Conservation (phyloP, 2,888 invertebrate species). For the Hypselothyrea guttata region DNA sequence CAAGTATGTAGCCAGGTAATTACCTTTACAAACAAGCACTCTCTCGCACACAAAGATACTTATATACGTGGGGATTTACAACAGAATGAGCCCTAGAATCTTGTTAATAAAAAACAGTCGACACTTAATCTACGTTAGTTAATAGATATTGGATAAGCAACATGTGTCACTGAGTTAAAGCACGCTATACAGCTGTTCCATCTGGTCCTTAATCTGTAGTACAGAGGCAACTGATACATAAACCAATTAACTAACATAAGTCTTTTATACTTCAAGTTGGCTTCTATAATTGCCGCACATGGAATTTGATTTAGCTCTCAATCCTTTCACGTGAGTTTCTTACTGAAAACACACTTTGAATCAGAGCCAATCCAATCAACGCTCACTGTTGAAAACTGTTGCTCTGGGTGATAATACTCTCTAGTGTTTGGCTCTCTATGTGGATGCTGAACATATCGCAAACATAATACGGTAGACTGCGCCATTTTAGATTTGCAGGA, state of each 20-base stretch:
- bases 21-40: conserved; percentile 53
- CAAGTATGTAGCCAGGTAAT: conserved; percentile 48
- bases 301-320: neutral
- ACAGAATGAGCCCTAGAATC: no score
- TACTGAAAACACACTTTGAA: conserved; percentile 12
- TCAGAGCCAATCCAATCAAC: conserved; percentile 42
- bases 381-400: conserved; percentile 40
- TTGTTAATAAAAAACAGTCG: no score
- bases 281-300: neutral
- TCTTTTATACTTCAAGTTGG: neutral
- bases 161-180: no score
- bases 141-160: no score
- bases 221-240: no score
- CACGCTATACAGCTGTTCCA: no score
- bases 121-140: no score
- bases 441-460: conserved; percentile 23
- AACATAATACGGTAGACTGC: conserved; percentile 28
- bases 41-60: conserved; percentile 4
- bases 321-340: conserved; percentile 2
- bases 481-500: conserved; percentile 57
- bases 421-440: conserved; percentile 29
- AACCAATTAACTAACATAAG: no score
- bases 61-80: conserved; percentile 5
- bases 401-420: conserved; percentile 41
- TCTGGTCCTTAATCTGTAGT: no score